Evolutionary conservation across 1,140 invertebrate species (phyloP), one percentile per base, ranked within the genome.

Genomic region (Cherax destructor): DNA sequence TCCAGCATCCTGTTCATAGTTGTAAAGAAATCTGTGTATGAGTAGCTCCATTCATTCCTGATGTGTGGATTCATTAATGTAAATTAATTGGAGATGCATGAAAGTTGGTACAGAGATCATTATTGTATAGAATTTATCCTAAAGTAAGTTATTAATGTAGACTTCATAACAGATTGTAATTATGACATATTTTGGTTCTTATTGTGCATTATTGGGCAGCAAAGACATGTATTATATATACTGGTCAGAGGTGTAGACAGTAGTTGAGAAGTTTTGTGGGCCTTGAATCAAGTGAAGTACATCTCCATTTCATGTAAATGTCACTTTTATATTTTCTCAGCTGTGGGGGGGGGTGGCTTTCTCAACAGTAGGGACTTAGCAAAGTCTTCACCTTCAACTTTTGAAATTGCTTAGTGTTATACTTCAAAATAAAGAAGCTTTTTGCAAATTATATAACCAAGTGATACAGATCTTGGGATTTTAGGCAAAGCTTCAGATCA

Each of bases 1-100:
- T 79, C 30, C 77, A 61, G 86, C 77, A 88, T 88, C 78, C 61
- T 80, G 78, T 88, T 88, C 30, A 79, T 87, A 50, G 77, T 41
- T 88, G 86, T 88, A 61, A 65, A 88, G 47, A 80, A 69, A 85
- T 65, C 69, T 74, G 69, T 74, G 83, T 80, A 79, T 61, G 21
- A 69, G 77, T 88, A 80, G 86, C 21, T 88, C 83, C 61, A 80
- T 79, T 87, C 86, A 87, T 87, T 88, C 86, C 86, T 88, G 77
- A 79, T 87, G 78, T 88, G 86, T 80, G 78, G 77, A 80, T 69
- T 80, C 83, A 74, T 85, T 74, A 56, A 77, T 86, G 65, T 86
- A 76, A 86, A 74, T 13, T 79, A 65, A 47, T 69, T 69, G 41
- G 77, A 88, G 21, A 88, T 72, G 78, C 59, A 49, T 87, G 86